Conservation (phyloP, 2,113 vertebrate species). For the Peromyscus maniculatus region DNA sequence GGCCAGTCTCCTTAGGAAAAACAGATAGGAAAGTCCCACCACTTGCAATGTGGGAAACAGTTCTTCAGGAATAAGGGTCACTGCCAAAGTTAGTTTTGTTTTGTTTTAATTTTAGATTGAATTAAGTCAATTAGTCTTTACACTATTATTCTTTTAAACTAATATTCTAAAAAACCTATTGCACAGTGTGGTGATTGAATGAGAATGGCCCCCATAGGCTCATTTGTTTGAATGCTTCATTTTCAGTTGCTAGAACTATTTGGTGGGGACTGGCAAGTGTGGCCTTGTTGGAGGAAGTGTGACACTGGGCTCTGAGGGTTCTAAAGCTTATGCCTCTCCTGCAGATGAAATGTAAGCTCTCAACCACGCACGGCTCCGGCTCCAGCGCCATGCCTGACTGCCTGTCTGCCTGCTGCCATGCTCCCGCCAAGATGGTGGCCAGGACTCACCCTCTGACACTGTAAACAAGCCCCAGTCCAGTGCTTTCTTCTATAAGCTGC, state of each 20-base stretch:
- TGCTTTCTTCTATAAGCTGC: not conserved
- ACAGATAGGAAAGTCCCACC: constrained; percentile 35
- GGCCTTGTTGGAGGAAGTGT: not conserved
- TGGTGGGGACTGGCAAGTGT: no score
- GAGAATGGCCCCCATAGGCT: not conserved
- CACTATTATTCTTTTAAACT: constrained; percentile 60
- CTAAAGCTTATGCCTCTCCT: not conserved
- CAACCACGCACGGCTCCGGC: not conserved
- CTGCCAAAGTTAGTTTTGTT: constrained; percentile 26
- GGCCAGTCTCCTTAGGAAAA: constrained; percentile 53
- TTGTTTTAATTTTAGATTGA: not conserved
- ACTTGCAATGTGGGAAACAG: constrained; percentile 37
- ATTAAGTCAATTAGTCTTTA: constrained; percentile 70
- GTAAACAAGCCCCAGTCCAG: not conserved
- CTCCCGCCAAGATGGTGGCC: not conserved
- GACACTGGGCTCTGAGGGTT: not conserved
- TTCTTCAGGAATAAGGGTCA: constrained; percentile 61
- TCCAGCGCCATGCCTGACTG: not conserved
- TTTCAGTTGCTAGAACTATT: not conserved
- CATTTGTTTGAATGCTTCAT: not conserved
- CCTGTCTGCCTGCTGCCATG: not conserved
- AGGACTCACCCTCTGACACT: not conserved
- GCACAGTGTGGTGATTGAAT: not conserved
- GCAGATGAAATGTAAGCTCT: not conserved
- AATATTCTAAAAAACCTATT: constrained; percentile 29